Base-by-base conservation (phyloP, 2,888 invertebrate genomes). In the Philereme vetulata region DNA sequence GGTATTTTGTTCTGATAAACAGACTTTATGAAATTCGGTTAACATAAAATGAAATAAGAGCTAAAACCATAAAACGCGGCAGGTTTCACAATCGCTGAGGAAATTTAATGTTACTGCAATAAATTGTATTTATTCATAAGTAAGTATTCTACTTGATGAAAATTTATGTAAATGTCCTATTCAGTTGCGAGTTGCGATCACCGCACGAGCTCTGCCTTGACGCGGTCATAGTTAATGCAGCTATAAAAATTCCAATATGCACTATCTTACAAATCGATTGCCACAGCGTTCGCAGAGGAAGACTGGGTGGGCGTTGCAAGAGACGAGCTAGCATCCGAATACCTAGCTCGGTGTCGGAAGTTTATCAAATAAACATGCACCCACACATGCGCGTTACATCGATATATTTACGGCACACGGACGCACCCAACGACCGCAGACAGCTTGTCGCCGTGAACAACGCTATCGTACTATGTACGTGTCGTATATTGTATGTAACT, bases 391-490 rank as follows among this genome's bases (percentile, higher is more conserved):
- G 73, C 79, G 67, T 61, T 66, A 75, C 78, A 75, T 77, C 78
- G 77, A 78, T 81, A 77, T 86, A 86, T 84, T 81, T 82, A 88
- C 83, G 73, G 81, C 85, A 89, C 86, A 88, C 87, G 80, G 80
- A 75, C 84, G 80, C 81, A 84, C 76, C 80, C 79, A 82, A 72
- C 85, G 82, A 69, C 58, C 82, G 86, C 91, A 92, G 92, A 92
- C 92, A 84, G 92, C 88, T 78, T 91, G 92, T 92, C 92, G 92
- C 92, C 89, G 86, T 82, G 85, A 87, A 88, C 86, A 85, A 78
- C 86, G 81, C 85, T 88, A 90, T 88, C 85, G 80, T 83, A 80
- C 81, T 86, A 86, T 81, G 81, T 87, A 87, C 78, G 78, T 85
- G 84, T 63, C 75, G 77, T 84, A 81, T 78, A 72, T 65, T 75